Conservation (phyloP, 2,113 vertebrate genomes). For the Sinocyclocheilus grahami region DNA sequence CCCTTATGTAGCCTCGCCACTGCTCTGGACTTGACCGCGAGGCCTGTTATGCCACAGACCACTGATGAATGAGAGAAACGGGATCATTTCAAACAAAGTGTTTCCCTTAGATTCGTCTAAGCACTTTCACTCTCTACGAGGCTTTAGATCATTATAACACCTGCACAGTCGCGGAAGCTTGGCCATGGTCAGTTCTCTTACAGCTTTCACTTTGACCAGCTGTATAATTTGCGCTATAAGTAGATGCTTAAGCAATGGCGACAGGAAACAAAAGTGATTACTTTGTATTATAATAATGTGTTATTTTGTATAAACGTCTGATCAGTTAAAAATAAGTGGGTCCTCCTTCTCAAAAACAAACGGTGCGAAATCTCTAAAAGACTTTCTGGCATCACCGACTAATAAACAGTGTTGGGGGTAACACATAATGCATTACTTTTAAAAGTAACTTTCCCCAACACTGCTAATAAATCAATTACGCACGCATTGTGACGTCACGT, state of each 20-base stretch:
- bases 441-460: too few species aligned
- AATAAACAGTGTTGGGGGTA: neutral
- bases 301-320: neutral
- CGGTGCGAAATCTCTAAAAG: neutral
- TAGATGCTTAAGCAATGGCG: neutral
- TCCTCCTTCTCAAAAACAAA: neutral
- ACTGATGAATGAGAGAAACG: conserved; percentile 56
- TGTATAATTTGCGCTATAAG: neutral
- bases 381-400: neutral
- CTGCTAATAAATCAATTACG: conserved; percentile 57
- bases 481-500: conserved; percentile 50
- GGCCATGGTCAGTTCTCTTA: neutral
- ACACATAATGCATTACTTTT: too few species aligned
- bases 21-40: neutral
- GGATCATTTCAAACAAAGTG: conserved; percentile 53
- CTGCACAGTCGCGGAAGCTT: conserved; percentile 31
- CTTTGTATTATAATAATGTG: neutral
- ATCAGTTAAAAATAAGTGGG: neutral
- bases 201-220: neutral
- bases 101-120: conserved; percentile 44
- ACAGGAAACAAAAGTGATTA: neutral
- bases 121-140: conserved; percentile 44
- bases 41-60: neutral
- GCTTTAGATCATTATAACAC: conserved; percentile 50
- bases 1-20: too few species aligned